Evolutionary conservation across 2,113 vertebrate species (phyloP), one percentile per base, ranked within the genome.

Genomic region (Anas platyrhynchos): DNA sequence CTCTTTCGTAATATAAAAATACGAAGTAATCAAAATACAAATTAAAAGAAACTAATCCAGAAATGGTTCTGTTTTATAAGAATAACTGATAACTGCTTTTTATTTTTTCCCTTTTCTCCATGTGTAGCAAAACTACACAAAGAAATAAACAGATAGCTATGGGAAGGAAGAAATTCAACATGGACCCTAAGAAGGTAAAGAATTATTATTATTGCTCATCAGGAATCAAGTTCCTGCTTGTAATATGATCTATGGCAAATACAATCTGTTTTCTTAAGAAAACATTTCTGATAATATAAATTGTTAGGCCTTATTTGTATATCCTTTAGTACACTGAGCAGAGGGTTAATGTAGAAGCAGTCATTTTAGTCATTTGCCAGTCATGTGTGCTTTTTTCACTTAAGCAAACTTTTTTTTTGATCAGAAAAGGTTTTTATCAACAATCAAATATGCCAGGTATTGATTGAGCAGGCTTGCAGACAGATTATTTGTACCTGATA

Each of bases 111-210:
- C 71, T 59, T 36, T 77, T 79, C 74, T 83, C 65, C 41, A n/a
- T 5, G 2, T 82, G 25, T 83, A 99, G 99, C 97, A 99, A 99
- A 99, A 98, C 99, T 4, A 98, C 98, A 34, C 99, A 99, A 97
- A 99, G 99, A 95, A 99, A 99, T 96, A 99, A 99, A 93, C 99
- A 99, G 95, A 98, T 99, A 79, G 99, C 99, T 38, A 99, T 99
- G 98, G 99, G 99, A 81, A 98, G 99, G 95, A 99, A 99, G 97
- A 99, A 99, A 93, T 99, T 99, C 98, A 99, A 99, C 97, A 99
- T 99, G 99, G 99, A 99, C 89, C 99, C 99, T 79, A 99, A 99
- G 96, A 99, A 99, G 99, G 99, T 99, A 96, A 50, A 52, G 25
- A 59, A 20, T 13, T 6, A 38, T 46, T 71, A 3, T 50, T 67